Base-by-base conservation (phyloP, 2,888 invertebrate species). In the Idaea dimidiata region DNA sequence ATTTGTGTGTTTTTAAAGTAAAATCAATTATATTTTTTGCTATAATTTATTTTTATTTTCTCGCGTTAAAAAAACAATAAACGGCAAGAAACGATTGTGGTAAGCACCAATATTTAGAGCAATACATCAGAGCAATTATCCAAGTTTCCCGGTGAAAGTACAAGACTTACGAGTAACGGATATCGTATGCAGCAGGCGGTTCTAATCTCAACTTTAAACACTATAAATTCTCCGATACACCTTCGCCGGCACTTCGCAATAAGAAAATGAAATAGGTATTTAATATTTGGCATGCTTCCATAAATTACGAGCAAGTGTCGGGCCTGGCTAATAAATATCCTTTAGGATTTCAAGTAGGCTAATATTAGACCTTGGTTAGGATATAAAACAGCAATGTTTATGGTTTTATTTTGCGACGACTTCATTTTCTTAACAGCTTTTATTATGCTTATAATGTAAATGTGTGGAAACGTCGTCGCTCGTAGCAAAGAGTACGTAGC, bases 201-300 rank as follows among this genome's bases (percentile, higher is more conserved):
- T 69, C 64, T 66, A 64, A 65, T 69, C 70, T 72, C 64, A 65
- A 76, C 72, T 73, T 77, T 72, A 76, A 82, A 77, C 72, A 75
- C 79, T 75, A 82, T 82, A 83, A 81, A 82, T 84, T 80, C 73
- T 18, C 69, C 64, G 72, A 68, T 79, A 77, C 82, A 80, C 82
- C 67, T 66, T 64, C 60, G 59, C 59, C 54, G 58, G 65, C 67
- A 63, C 64, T 64, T 67, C 61, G 62, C 71, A 63, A 69, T 74
- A 70, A 72, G 62, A 69, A 70, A 73, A 75, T 73, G 67, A 67
- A 70, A 74, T 77, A 66, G 18, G 59, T 61, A 57, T 62, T 60
- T 66, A 63, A 64, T 66, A 65, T 62, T 66, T 65, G 60, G 64
- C 62, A 55, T 57, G 66, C 67, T 69, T 67, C 66, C 68, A 74